A percentile compares a stretch with the other conserved stretches of the same genome.
Evolutionary conservation across 2,797 vertebrate genomes (phyloP).

Genomic region (Carduelis carduelis): DNA sequence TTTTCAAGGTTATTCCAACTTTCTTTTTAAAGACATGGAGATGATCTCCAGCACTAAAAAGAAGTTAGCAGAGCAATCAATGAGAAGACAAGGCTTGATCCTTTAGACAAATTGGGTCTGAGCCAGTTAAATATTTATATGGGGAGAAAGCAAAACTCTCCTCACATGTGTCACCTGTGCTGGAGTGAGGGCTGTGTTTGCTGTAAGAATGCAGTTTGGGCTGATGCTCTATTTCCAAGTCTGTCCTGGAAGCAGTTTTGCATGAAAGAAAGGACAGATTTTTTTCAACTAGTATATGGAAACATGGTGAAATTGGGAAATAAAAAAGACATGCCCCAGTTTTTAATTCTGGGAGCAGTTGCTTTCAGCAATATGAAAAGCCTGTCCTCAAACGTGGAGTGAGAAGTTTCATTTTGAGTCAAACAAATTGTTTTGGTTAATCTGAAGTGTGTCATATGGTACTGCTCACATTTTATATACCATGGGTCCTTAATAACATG

Average conservation of each 20-base stretch:
- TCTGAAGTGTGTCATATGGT: background rate
- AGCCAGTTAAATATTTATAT: background rate
- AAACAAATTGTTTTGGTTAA: background rate
- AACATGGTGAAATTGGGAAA: background rate
- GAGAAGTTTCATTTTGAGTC: background rate
- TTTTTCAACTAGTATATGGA: background rate
- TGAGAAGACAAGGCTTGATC: background rate
- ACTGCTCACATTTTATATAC: background rate
- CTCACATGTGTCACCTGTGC: background rate
- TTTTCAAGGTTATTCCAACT: slow-evolving; percentile 3
- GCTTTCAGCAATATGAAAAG: background rate
- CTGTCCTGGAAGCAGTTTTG: background rate
- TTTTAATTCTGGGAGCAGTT: background rate
- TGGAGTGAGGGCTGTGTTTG: background rate
- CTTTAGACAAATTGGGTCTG: background rate
- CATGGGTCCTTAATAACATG: background rate
- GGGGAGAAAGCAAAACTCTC: background rate
- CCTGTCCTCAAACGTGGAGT: background rate
- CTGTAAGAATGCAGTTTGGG: background rate
- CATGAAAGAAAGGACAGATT: background rate
- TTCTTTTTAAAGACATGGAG: background rate
- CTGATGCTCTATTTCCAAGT: background rate
- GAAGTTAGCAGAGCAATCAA: background rate
- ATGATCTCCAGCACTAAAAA: background rate
- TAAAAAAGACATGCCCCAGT: background rate